Evolutionary conservation across 2,797 vertebrate genomes (phyloP), one percentile per base, ranked within the genome.

Genomic region (Eupleurogrammus muticus): DNA sequence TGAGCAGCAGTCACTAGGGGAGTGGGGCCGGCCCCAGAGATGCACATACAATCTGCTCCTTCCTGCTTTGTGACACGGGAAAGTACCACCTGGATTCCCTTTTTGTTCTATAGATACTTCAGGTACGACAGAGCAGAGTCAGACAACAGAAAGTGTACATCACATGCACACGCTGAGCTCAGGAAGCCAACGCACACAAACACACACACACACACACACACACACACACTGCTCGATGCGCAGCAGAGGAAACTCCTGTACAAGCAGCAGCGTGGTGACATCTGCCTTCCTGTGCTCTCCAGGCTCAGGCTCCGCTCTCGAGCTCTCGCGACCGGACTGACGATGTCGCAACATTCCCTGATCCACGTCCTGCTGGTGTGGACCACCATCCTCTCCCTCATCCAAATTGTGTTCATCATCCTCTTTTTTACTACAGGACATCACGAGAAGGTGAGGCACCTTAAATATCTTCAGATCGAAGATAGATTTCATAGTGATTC

Each of bases 51-150:
- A 34, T 69, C 64, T 70, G 8, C 51, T 55, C 44, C 59, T 75
- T 55, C 44, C 59, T 75, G 17, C 10, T 59, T 74, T 67, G 19
- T 49, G 60, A 42, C 38, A 44, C 17, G 87, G 92, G 92, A 80
- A 93, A 92, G 90, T 88, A 92, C 92, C 86, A 77, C 64, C 56
- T 88, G 80, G 65, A 90, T 76, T 75, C 44, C 14, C 80, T 55
- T 74, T 44, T 35, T 70, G 47, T 59, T 59, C 6, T 70, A 47
- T 40, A 87, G 67, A 64, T 75, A 80, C 77, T 70, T n/a, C 52
- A 59, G 44, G 47, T 46, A 66, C 34, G 0, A 52, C 52, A 63
- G 53, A 73, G 17, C 75, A 66, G 51, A 59, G 58, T 68, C 76
- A 77, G 40, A 77, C 69, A 80, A 55, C 64, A 80, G 40, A 61